These are phyloP conservation scores for Nothocercus julius DNA, from an alignment of 2,113 vertebrate genomes.

Conservation along the genomic window DNA sequence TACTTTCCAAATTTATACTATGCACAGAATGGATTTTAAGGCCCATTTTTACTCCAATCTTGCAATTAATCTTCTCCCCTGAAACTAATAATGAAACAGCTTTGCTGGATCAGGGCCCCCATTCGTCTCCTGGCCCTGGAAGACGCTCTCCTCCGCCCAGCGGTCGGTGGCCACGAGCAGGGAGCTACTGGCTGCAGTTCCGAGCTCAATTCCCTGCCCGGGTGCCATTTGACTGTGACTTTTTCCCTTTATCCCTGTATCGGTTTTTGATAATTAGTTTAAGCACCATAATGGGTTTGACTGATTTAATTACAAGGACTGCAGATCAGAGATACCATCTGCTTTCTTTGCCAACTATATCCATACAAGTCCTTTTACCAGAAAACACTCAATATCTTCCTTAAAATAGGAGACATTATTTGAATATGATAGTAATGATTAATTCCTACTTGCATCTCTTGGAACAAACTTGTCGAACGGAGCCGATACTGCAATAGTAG, in stretches of 20 bases:
- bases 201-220: neutral
- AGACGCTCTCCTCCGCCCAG: neutral
- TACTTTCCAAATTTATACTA: fast-evolving
- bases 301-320: neutral
- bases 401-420: neutral
- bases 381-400: neutral
- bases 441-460: neutral
- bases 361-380: neutral
- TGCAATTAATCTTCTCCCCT: neutral
- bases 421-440: fast-evolving
- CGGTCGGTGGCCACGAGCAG: too few species aligned
- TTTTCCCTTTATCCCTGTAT: neutral
- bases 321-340: neutral
- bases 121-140: neutral
- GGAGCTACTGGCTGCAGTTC: too few species aligned
- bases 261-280: fast-evolving
- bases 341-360: fast-evolving
- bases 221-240: fast-evolving
- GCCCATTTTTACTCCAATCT: neutral
- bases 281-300: neutral
- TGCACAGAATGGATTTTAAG: neutral
- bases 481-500: fast-evolving
- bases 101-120: too few species aligned
- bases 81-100: fast-evolving
- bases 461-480: neutral